Evolutionary conservation across 2,113 vertebrate species (phyloP), one percentile per base, ranked within the genome.

Genomic region (Dissostichus mawsoni): DNA sequence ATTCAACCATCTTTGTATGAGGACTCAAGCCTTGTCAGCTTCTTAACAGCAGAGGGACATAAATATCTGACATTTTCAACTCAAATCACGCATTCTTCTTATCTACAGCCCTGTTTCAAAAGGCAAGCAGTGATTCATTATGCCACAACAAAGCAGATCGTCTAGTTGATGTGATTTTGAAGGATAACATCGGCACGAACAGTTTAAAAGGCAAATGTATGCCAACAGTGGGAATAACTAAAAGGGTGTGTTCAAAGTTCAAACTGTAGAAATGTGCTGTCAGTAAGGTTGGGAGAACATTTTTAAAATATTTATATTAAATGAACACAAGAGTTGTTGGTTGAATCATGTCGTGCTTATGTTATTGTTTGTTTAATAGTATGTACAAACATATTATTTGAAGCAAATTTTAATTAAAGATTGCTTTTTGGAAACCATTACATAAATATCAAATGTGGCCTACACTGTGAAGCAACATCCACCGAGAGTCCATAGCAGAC

Each of bases 11-110:
- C 61, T 59, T 72, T 14, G 14, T 41, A 62, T 7, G 36, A 41
- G 36, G 36, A 41, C 36, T 41, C 36, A 8, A 41, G 36, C 36
- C 36, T 41, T 62, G 71, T 57, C 2, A 8, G 70, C 57, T 47
- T 63, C 48, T 5, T 20, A 44, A 83, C 77, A 56, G 33, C 8
- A 71, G 50, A 53, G 25, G 36, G 36, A 82, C 17, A 29, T 16
- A 53, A 45, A 61, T 50, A 61, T 68, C 44, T 80, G 77, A 69
- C 68, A 79, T 76, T 76, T 73, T 83, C 55, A 75, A 12, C 11
- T 1, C 29, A 25, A 64, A 81, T 80, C 12, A 68, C 29, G 25
- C 68, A 20, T 5, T 7, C 17, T 64, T 79, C 14, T 56, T 36
- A 65, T 78, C 23, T 59, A 69, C 33, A 47, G 48, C 11, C 70